Percentiles rank a stretch among this genome's conserved stretches.
Conservation (phyloP, 2,113 vertebrate genomes). For the Maccullochella peelii region DNA sequence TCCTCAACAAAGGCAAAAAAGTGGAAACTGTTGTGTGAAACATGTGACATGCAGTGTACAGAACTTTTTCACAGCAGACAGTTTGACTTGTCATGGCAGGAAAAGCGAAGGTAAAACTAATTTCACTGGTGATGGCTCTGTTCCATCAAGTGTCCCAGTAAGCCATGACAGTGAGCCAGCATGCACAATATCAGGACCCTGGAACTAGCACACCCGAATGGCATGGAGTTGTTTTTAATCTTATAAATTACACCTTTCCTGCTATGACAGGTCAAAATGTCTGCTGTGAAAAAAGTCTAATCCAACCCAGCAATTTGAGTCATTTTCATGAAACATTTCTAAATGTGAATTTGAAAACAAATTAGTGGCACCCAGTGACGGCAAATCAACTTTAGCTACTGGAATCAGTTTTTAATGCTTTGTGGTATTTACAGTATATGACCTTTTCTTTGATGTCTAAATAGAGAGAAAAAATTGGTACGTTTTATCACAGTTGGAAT, state of each 20-base stretch:
- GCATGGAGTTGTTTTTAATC: background rate
- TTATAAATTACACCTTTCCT: background rate
- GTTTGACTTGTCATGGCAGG: background rate
- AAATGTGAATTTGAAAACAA: slow-evolving; percentile 14
- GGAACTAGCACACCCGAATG: background rate
- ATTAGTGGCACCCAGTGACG: background rate
- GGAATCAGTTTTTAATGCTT: slow-evolving; percentile 7
- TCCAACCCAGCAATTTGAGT: background rate
- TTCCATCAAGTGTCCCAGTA: background rate
- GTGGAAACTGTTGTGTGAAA: background rate
- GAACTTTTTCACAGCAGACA: background rate
- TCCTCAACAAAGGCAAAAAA: background rate
- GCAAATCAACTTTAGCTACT: background rate
- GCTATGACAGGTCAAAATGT: background rate
- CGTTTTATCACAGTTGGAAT: background rate
- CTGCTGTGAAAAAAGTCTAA: background rate
- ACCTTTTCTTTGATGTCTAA: slow-evolving; percentile 5
- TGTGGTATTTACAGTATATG: background rate
- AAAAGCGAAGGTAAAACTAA: background rate
- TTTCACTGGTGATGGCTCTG: background rate
- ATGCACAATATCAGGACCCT: background rate
- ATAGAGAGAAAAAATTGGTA: background rate
- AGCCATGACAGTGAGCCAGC: background rate
- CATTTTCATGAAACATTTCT: background rate
- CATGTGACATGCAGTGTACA: background rate